Base-by-base conservation (phyloP, 2,888 invertebrate genomes). In the Pterostichus madidus region DNA sequence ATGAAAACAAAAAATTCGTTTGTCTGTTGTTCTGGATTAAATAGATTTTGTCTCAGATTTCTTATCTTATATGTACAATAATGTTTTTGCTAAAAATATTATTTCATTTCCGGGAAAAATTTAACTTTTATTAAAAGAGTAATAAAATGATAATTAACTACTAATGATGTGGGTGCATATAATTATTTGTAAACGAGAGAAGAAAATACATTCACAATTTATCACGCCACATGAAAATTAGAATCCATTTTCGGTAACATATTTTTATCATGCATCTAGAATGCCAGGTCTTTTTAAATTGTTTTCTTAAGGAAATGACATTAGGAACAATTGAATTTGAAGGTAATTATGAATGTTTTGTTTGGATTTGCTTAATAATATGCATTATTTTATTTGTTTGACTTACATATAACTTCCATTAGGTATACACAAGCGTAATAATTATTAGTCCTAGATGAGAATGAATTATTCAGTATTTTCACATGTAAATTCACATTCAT, bases 141-240 rank as follows among this genome's bases (percentile, higher is more conserved):
- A 59, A 59, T 59, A 10, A 59, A 53, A 59, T n/a, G n/a, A n/a
- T n/a, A n/a, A n/a, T 59, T 59, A 59, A 59, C 1, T 31, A 1
- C 10, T 59, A 59, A 11, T 59, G 7, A 31, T 59, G 17, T 24
- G 17, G 17, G 13, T 53, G 53, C 17, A 53, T 39, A 8, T 39
- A 39, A 39, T 39, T 39, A 15, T 13, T 53, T 59, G 11, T 17
- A 11, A 24, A 24, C 24, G 2, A 24, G 4, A 5, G 31, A 17
- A 17, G 5, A 64, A 32, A 64, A 35, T 35, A 64, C 35, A 35
- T 64, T 35, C 13, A 35, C 35, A 32, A 64, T 64, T 64, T 64
- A 32, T 64, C 64, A 64, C 64, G 64, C 64, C 31, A 64, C 31
- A 64, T 64, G 64, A 35, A 64, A 64, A 39, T 64, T 64, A 64